A percentile compares a stretch with the other conserved stretches of the same genome.
Conservation (phyloP, 2,888 invertebrate species). For the Ryuthela nishihirai region DNA sequence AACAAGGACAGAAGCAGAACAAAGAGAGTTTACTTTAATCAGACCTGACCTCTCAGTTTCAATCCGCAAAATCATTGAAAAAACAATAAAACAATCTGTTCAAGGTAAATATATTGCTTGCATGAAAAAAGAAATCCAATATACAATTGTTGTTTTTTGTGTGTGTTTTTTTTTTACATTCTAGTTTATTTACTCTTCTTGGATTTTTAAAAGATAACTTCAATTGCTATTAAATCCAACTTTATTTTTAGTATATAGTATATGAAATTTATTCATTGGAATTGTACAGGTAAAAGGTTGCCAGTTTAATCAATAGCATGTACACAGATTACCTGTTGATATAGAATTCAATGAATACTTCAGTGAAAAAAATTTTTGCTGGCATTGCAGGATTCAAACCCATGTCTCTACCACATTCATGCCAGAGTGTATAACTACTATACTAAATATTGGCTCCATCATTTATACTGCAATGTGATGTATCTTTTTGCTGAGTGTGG, state of each 20-base stretch:
- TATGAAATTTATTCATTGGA: not conserved
- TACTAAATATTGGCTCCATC: too few relatives aligned
- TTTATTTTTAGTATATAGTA: not conserved
- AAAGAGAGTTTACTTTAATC: conserved; percentile 15
- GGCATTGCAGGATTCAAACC: too few relatives aligned
- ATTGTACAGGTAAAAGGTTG: not conserved
- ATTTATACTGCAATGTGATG: too few relatives aligned
- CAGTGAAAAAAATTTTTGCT: too few relatives aligned
- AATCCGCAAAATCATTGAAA: conserved; percentile 8
- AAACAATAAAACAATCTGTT: not conserved
- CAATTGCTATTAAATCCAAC: not conserved
- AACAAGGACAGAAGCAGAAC: conserved; percentile 2
- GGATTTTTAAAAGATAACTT: not conserved
- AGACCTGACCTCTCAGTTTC: conserved; percentile 22
- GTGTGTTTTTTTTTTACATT: too few relatives aligned
- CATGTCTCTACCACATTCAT: too few relatives aligned
- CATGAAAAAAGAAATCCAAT: not conserved
- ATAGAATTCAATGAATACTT: too few relatives aligned
- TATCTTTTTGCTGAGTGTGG: too few relatives aligned
- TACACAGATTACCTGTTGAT: too few relatives aligned
- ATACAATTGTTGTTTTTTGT: too few relatives aligned
- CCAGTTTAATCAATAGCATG: too few relatives aligned
- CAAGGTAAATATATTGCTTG: conserved; percentile 7
- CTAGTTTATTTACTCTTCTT: not conserved
- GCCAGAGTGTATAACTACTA: too few relatives aligned